phyloP scores from a whole-genome alignment of 2,888 invertebrate genomes.

The Sinotaia quadrata region DNA sequence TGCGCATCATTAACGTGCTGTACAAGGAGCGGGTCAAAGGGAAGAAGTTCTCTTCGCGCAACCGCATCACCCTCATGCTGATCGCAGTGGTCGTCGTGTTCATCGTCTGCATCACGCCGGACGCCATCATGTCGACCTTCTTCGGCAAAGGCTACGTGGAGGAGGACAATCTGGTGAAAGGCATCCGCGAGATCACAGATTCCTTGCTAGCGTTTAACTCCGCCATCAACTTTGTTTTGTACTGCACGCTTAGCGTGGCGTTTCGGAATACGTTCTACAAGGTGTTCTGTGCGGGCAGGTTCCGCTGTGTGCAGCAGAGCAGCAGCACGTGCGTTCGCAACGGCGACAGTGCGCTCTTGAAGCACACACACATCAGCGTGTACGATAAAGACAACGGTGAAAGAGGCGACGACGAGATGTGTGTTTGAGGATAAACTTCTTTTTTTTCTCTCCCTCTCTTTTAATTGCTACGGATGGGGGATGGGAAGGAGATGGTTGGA shows the following conservation, averaged over 20 bases:
- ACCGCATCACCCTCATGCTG: conserved; percentile 70
- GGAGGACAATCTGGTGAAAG: conserved; percentile 63
- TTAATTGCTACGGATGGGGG: too few relatives aligned
- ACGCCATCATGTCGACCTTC: conserved; percentile 69
- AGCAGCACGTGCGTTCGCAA: neutral
- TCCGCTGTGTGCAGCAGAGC: conserved; percentile 8
- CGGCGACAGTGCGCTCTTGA: neutral
- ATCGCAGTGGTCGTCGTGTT: conserved; percentile 69
- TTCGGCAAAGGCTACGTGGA: conserved; percentile 70
- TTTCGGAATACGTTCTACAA: conserved; percentile 63
- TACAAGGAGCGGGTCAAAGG: conserved; percentile 58
- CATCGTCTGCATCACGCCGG: conserved; percentile 70
- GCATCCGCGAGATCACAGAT: conserved; percentile 70
- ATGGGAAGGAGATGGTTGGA: too few relatives aligned
- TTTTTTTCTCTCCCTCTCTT: too few relatives aligned
- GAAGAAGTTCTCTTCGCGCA: conserved; percentile 63
- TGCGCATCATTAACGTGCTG: conserved; percentile 65
- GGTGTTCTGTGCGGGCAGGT: conserved; percentile 29
- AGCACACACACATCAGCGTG: neutral
- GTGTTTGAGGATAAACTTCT: too few relatives aligned
- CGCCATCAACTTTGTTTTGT: conserved; percentile 69
- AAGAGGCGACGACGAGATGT: neutral
- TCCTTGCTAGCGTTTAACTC: conserved; percentile 68
- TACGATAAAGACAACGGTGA: neutral
- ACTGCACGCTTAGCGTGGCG: conserved; percentile 65